Evolutionary conservation across 1,140 invertebrate genomes (phyloP), one percentile per base, ranked within the genome.

Genomic region (Sarcophaga peregrina): DNA sequence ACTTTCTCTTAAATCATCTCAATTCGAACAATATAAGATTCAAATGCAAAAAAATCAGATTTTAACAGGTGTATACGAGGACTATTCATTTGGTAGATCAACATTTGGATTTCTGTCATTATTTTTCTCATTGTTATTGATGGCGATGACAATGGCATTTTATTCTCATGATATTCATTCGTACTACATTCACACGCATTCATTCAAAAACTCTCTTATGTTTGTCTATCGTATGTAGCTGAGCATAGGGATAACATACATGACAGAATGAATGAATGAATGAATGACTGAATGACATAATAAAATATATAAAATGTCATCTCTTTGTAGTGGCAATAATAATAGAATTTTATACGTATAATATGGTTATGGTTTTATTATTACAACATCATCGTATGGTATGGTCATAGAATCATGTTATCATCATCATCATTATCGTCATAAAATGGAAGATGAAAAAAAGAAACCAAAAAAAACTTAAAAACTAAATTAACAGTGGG

Each of bases 331-430:
- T 68, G 17, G n/a, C 54, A 58, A 58, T 68, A 68, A 68, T 68
- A 68, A 68, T 68, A 68, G 62, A 68, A 68, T 68, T 68, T 68
- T 68, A 68, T 68, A 68, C 62, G 20, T n/a, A 68, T 68, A 68
- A 68, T 68, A 68, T 68, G 62, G 17, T 68, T 20, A 68, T 68
- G 62, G 20, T 25, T 20, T 68, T 68, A 68, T 68, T 68, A 68
- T 68, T 20, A 20, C 10, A 20, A 20, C 17, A 68, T 68, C 62
- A 68, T 68, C 17, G 17, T n/a, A 68, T 68, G 62, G 7, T n/a
- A 68, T 68, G 62, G 62, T 25, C 62, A 68, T 68, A 68, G 6
- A 68, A n/a, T n/a, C n/a, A n/a, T n/a, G n/a, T n/a, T 20, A 52
- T 0, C 0, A 52, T 52, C 13, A 52, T 52, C 11, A 8, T 7